These are phyloP conservation scores for Speoplatyrhinus poulsoni DNA, from an alignment of 2,113 vertebrate species.

Conservation along the genomic window DNA sequence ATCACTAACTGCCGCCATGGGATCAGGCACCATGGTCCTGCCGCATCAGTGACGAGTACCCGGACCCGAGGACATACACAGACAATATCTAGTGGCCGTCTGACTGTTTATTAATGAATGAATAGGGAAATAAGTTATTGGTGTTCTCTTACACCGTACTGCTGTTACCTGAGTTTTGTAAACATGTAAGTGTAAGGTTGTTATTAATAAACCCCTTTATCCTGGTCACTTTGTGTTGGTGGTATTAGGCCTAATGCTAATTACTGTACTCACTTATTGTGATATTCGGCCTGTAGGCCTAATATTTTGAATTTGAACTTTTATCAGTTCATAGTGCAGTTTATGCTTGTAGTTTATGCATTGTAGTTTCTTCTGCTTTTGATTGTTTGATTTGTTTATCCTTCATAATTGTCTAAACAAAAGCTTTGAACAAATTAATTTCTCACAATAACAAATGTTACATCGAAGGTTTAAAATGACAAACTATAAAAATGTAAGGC, in stretches of 20 bases:
- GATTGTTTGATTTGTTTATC: neutral
- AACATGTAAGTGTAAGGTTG: constrained; percentile 39
- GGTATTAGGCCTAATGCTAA: no score
- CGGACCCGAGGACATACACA: neutral
- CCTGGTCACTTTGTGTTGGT: neutral
- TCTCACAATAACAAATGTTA: no score
- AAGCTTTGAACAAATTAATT: neutral
- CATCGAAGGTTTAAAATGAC: no score
- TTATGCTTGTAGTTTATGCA: no score
- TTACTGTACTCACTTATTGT: no score
- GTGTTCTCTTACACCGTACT: constrained; percentile 18
- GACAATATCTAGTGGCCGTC: neutral
- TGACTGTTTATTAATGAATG: constrained; percentile 28
- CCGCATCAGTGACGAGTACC: constrained; percentile 3
- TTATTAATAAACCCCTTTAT: constrained; percentile 39
- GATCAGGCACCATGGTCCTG: constrained; percentile 4
- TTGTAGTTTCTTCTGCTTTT: neutral
- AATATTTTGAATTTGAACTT: no score
- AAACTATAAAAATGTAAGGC: no score
- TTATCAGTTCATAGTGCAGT: no score
- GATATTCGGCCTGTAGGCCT: no score
- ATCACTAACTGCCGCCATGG: constrained; percentile 1
- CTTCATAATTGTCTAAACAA: neutral
- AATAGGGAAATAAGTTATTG: constrained; percentile 17
- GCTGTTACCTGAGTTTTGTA: constrained; percentile 53